Percentiles rank a stretch among this genome's conserved stretches.
These are phyloP conservation scores for Antheraea mylitta DNA, from an alignment of 1,140 invertebrate genomes.

Conservation along the genomic window DNA sequence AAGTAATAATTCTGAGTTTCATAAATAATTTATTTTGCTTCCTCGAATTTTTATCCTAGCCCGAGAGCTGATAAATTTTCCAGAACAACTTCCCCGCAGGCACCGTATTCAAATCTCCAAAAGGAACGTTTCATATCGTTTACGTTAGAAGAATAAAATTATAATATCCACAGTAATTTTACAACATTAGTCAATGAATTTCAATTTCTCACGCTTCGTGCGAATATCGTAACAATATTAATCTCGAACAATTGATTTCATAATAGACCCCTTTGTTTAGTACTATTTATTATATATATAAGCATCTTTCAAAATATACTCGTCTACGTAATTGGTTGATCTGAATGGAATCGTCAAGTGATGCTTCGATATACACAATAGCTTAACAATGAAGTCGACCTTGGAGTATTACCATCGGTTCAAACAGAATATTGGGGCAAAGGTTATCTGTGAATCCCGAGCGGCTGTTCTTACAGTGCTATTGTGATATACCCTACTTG, in stretches of 20 bases:
- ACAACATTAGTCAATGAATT: neutral
- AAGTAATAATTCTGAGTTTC: slow-evolving; percentile 30
- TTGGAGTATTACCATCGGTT: slow-evolving; percentile 54
- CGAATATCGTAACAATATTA: slow-evolving; percentile 13
- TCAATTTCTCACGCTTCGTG: slow-evolving; percentile 13
- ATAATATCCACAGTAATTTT: slow-evolving; percentile 14
- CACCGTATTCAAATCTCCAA: slow-evolving; percentile 35
- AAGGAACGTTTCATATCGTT: slow-evolving; percentile 40
- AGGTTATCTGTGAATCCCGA: slow-evolving; percentile 53
- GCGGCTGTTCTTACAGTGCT: slow-evolving; percentile 16
- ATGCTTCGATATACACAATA: slow-evolving; percentile 40
- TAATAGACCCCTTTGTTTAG: slow-evolving; percentile 28
- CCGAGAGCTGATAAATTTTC: slow-evolving; percentile 34
- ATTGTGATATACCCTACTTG: slow-evolving; percentile 40
- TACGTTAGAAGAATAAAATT: slow-evolving; percentile 28
- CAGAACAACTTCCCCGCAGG: slow-evolving; percentile 18
- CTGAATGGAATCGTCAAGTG: slow-evolving; percentile 37
- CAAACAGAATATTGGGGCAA: slow-evolving; percentile 67
- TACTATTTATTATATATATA: slow-evolving; percentile 30
- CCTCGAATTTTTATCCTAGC: slow-evolving; percentile 34
- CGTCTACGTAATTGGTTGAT: slow-evolving; percentile 36
- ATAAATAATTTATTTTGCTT: slow-evolving; percentile 50
- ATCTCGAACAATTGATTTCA: slow-evolving; percentile 17
- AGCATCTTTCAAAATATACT: slow-evolving; percentile 35
- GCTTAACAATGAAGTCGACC: slow-evolving; percentile 48